These are phyloP conservation scores for Vollenhovia emeryi DNA, from an alignment of 1,140 invertebrate genomes.

Conservation along the genomic window DNA sequence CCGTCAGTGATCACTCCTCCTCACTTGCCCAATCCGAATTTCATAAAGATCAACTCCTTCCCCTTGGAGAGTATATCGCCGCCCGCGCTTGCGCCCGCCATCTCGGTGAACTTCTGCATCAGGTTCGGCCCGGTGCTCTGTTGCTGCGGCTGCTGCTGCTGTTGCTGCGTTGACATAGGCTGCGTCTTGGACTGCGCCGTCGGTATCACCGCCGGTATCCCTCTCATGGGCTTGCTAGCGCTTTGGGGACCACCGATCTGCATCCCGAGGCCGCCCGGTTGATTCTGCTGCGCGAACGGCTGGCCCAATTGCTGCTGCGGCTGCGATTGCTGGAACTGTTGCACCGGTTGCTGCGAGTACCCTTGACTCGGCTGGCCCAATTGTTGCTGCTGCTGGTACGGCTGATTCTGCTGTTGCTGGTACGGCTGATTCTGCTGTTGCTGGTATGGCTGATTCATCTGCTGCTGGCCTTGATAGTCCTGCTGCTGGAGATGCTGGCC, in stretches of 20 bases:
- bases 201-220: conserved; percentile 88
- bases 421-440: conserved; percentile 74
- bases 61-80: conserved; percentile 95
- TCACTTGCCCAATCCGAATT: conserved; percentile 92
- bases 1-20: conserved; percentile 41
- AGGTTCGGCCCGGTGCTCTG: conserved; percentile 88
- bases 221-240: conserved; percentile 82
- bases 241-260: conserved; percentile 71
- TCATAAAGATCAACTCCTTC: conserved; percentile 96
- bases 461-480: conserved; percentile 75
- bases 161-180: conserved; percentile 79
- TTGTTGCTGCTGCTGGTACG: conserved; percentile 77
- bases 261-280: conserved; percentile 76
- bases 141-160: conserved; percentile 81
- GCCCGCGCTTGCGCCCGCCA: conserved; percentile 90
- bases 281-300: conserved; percentile 76
- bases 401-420: conserved; percentile 78
- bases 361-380: conserved; percentile 77
- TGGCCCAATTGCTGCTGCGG: conserved; percentile 82
- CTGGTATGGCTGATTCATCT: conserved; percentile 73
- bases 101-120: conserved; percentile 93
- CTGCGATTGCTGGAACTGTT: conserved; percentile 69
- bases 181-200: conserved; percentile 85
- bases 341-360: conserved; percentile 70
- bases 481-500: conserved; percentile 81